phyloP scores from a whole-genome alignment of 2,888 invertebrate genomes.

The Stenoptilia bipunctidactyla region DNA sequence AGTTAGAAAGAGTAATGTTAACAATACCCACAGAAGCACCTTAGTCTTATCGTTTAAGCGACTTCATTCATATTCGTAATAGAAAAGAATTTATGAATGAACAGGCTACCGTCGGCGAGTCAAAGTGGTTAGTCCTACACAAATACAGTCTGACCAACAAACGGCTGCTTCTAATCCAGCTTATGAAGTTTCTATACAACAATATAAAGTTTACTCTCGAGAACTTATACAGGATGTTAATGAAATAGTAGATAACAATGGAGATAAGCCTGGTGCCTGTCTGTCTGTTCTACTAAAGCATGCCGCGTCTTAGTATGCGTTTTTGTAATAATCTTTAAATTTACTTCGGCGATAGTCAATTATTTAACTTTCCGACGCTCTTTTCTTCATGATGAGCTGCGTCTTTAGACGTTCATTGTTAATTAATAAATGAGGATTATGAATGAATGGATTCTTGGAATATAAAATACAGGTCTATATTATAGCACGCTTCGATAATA shows the following conservation, averaged over 20 bases:
- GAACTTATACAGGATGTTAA: slow-evolving; percentile 36
- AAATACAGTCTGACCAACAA: slow-evolving; percentile 2
- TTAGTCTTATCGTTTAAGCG: slow-evolving; percentile 5
- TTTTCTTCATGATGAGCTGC: slow-evolving; percentile 4
- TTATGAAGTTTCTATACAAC: slow-evolving; percentile 23
- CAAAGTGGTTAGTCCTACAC: neutral
- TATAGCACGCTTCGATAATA: no score
- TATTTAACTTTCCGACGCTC: slow-evolving; percentile 19
- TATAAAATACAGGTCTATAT: no score
- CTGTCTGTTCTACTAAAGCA: slow-evolving; percentile 31
- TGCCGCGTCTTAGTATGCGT: slow-evolving; percentile 14
- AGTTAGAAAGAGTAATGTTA: no score
- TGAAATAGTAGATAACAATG: slow-evolving; percentile 37
- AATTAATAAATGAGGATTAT: neutral
- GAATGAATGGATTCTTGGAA: neutral
- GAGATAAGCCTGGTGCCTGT: slow-evolving; percentile 42
- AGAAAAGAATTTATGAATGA: no score
- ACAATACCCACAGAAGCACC: slow-evolving; percentile 1
- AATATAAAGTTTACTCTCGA: slow-evolving; percentile 49
- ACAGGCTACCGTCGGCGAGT: neutral
- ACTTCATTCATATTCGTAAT: no score
- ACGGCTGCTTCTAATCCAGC: slow-evolving; percentile 31
- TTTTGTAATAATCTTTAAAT: no score
- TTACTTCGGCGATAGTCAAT: slow-evolving; percentile 11
- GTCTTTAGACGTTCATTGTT: slow-evolving; percentile 1